Base-by-base conservation (phyloP, 2,888 invertebrate species). In the Himalopsyche kuldschensis region DNA sequence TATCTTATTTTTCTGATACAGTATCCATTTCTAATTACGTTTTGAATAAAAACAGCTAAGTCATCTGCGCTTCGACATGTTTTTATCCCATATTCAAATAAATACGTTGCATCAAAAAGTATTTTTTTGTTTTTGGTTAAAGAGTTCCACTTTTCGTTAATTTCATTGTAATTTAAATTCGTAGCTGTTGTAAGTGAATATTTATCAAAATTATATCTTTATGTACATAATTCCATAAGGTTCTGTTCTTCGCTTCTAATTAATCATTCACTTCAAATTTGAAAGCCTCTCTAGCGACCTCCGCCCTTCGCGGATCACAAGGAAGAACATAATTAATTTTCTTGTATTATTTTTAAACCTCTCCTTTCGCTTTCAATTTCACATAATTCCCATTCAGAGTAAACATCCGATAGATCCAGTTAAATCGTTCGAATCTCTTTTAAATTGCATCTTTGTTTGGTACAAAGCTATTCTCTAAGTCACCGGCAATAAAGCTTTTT, bases 371-470 rank as follows among this genome's bases (percentile, higher is more conserved):
- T 69, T 69, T 27, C 69, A 27, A 27, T 69, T 27, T 69, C 11
- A 69, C 20, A 55, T 55, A 55, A 55, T 55, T 55, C 27, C 69
- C 69, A 69, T 69, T 69, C 69, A 69, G 11, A 27, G 47, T 46
- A 80, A 80, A 80, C 47, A 80, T 41, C 75, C 30, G 20, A 75
- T 75, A 55, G 80, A 80, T 80, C 31, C 75, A 31, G 47, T 47
- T 80, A 75, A 41, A 80, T 75, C 46, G 75, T 80, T 75, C 30
- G 47, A 80, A 75, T 80, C 30, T 80, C 80, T 80, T 80, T 80
- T 75, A 75, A 80, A 80, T 80, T 80, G 75, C 75, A 47, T 47
- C 80, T 47, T 80, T 75, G 47, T 75, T 78, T 47, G 41, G 75
- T 46, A 69, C 69, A 69, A 69, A 69, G 69, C 69, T 30, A 69